Evolutionary conservation across 2,113 vertebrate genomes (phyloP).

Genomic region (Saccopteryx bilineata): DNA sequence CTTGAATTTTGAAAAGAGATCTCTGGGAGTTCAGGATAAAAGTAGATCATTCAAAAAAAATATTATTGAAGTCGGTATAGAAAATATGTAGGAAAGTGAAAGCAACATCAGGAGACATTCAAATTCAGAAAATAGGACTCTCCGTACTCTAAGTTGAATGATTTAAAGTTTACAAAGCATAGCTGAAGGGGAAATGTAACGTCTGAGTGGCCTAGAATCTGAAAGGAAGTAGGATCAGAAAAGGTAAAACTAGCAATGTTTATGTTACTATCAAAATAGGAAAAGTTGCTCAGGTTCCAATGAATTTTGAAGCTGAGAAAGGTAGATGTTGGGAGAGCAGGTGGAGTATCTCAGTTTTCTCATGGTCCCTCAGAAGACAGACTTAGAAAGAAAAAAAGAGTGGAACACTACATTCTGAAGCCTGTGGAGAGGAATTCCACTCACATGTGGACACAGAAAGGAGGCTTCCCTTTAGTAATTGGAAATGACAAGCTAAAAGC

Average conservation of each 20-base stretch:
- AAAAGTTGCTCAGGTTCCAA: background rate
- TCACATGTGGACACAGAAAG: background rate
- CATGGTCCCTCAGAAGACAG: background rate
- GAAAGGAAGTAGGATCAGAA: background rate
- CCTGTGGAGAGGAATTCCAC: background rate
- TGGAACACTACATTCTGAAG: background rate
- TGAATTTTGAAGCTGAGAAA: background rate
- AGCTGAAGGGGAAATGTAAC: background rate
- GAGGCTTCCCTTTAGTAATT: background rate
- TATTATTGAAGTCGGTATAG: conserved; percentile 22
- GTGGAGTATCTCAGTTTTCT: background rate
- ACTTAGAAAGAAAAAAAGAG: background rate
- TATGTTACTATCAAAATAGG: background rate
- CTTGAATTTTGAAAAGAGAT: conserved; percentile 17
- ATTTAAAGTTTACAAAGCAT: background rate
- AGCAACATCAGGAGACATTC: background rate
- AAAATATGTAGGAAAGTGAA: background rate
- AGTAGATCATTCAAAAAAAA: background rate
- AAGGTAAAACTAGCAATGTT: background rate
- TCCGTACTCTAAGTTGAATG: background rate
- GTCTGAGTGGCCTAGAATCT: background rate
- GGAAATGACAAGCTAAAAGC: background rate
- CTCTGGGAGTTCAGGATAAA: background rate
- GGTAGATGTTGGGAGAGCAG: background rate
- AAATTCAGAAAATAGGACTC: background rate